phyloP scores from a whole-genome alignment of 1,140 invertebrate species.

The Heterodera schachtii region DNA sequence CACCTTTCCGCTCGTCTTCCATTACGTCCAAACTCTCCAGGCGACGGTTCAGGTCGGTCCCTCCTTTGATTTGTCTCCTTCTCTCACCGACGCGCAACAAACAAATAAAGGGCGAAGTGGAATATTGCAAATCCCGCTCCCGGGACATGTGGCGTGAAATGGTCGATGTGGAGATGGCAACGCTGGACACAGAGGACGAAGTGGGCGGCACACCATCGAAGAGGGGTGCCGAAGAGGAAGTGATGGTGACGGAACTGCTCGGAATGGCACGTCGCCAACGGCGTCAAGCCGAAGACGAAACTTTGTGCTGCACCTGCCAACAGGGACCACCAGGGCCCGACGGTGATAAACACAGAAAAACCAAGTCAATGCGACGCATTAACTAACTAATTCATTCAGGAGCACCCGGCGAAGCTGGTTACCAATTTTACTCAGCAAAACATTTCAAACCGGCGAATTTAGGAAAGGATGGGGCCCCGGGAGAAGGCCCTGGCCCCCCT shows the following conservation, averaged over 20 bases:
- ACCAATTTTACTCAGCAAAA: neutral
- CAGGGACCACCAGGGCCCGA: constrained; percentile 64
- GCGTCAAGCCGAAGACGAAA: constrained; percentile 52
- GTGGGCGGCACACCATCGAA: neutral
- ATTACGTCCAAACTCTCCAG: constrained; percentile 64
- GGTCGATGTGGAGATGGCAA: constrained; percentile 58
- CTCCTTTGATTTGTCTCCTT: neutral
- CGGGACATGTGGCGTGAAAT: constrained; percentile 65
- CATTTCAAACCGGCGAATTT: neutral
- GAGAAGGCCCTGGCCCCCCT: constrained; percentile 53
- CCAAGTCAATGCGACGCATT: no score
- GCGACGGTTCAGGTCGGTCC: constrained; percentile 57
- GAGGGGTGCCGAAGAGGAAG: constrained; percentile 1
- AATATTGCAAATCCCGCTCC: constrained; percentile 62
- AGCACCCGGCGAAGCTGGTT: constrained; percentile 52
- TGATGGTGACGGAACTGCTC: constrained; percentile 17
- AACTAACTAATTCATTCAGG: constrained; percentile 14
- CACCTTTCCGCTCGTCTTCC: constrained; percentile 64
- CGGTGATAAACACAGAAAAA: neutral
- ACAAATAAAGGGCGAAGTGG: constrained; percentile 56
- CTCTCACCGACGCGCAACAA: neutral
- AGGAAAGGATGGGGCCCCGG: constrained; percentile 61
- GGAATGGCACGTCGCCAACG: constrained; percentile 38
- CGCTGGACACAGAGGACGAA: constrained; percentile 23
- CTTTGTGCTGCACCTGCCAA: constrained; percentile 63